Evolutionary conservation across 2,113 vertebrate genomes (phyloP).

Genomic region (Polypterus senegalus): DNA sequence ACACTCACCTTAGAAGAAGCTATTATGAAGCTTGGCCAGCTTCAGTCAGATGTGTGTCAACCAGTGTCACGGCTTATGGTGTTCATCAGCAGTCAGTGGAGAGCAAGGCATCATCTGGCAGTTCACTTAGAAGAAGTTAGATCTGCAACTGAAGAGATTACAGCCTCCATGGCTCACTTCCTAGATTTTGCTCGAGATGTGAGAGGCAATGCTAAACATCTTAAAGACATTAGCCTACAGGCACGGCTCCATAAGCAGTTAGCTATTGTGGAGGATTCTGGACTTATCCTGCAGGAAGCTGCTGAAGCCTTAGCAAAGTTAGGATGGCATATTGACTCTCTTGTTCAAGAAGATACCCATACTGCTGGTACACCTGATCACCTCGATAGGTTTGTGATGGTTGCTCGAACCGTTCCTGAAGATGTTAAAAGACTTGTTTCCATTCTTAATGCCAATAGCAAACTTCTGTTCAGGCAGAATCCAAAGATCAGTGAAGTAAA

Average conservation of each 20-base stretch:
- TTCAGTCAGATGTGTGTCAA: slow-evolving; percentile 61
- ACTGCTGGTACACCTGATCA: slow-evolving; percentile 55
- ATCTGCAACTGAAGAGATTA: slow-evolving; percentile 47
- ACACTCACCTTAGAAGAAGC: slow-evolving; percentile 53
- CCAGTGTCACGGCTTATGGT: slow-evolving; percentile 65
- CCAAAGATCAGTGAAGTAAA: slow-evolving; percentile 29
- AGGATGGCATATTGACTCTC: slow-evolving; percentile 55
- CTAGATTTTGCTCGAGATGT: slow-evolving; percentile 59
- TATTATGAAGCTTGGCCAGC: slow-evolving; percentile 42
- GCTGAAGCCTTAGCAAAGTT: slow-evolving; percentile 48
- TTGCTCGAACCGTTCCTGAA: slow-evolving; percentile 73
- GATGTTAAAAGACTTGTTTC: slow-evolving; percentile 78
- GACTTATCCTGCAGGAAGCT: slow-evolving; percentile 62
- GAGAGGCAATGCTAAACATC: slow-evolving; percentile 41
- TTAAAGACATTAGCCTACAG: slow-evolving; percentile 64
- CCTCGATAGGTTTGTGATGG: slow-evolving; percentile 81
- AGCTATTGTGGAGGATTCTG: slow-evolving; percentile 59
- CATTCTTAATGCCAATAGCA: slow-evolving; percentile 80
- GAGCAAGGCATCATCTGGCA: slow-evolving; percentile 60
- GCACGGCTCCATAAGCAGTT: slow-evolving; percentile 68
- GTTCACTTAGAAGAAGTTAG: slow-evolving; percentile 61
- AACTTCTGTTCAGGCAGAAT: slow-evolving; percentile 67
- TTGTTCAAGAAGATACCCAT: slow-evolving; percentile 53
- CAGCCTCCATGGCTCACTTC: slow-evolving; percentile 54
- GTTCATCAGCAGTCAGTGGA: slow-evolving; percentile 82